These are phyloP conservation scores for Pangasianodon hypophthalmus DNA, from an alignment of 2,113 vertebrate genomes.

Conservation along the genomic window DNA sequence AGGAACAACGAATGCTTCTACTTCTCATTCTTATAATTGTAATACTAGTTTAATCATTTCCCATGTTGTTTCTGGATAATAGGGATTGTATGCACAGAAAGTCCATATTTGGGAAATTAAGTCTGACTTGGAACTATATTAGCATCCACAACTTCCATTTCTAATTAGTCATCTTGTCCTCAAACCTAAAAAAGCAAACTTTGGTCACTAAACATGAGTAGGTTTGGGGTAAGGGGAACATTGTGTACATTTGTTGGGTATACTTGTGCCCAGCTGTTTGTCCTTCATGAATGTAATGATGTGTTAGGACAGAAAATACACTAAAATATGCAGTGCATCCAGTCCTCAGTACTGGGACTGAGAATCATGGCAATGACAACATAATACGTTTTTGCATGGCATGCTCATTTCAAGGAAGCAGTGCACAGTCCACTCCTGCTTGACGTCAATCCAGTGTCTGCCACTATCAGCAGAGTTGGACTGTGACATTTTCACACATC, in stretches of 20 bases:
- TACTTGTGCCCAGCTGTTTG: neutral
- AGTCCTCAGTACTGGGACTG: neutral
- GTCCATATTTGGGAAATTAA: neutral
- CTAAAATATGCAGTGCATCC: neutral
- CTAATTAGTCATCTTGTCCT: neutral
- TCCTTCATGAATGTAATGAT: neutral
- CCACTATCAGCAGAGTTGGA: neutral
- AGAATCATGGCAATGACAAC: neutral
- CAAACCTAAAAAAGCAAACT: neutral
- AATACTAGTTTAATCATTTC: neutral
- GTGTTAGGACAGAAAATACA: neutral
- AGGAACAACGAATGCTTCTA: neutral
- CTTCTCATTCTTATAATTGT: neutral
- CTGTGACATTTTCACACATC: conserved; percentile 10
- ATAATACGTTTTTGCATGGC: neutral
- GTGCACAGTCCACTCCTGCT: neutral
- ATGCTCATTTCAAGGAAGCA: conserved; percentile 1
- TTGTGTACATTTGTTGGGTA: neutral
- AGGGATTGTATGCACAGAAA: neutral
- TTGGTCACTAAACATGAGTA: neutral
- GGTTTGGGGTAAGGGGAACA: neutral
- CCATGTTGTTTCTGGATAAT: neutral
- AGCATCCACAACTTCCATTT: neutral
- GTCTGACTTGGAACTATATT: neutral
- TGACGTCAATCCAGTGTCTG: neutral